Evolutionary conservation across 2,888 invertebrate genomes (phyloP), one percentile per base, ranked within the genome.

Genomic region (Beris chalybata): DNA sequence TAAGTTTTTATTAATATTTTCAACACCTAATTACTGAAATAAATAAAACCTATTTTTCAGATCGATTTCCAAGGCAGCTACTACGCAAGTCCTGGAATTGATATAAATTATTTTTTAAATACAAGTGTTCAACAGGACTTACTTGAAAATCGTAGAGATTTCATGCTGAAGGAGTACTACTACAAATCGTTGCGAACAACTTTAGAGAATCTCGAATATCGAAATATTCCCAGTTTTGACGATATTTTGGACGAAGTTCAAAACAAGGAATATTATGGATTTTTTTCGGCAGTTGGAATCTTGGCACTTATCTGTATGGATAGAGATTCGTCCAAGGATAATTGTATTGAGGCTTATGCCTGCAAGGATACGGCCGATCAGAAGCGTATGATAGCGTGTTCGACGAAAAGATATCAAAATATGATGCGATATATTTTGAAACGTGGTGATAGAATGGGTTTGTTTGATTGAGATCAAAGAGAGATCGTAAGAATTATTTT

Each of bases 21-120:
- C 22, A 22, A 22, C 22, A 22, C 22, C 22, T 22, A 22, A 22
- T 22, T 22, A 22, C 22, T 22, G 22, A 22, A 22, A 22, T 22
- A 22, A 22, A 22, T 22, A 22, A 22, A 22, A 22, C 3, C 2
- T 38, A 38, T 38, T 68, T n/a, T 70, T 0, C 65, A 79, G 79
- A 78, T 81, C 47, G 81, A 81, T 67, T 81, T 79, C 50, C 81
- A 81, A 70, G 72, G 80, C 47, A 75, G 77, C 44, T 79, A 75
- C 61, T 79, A 77, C 54, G 75, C 76, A n/a, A 80, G 79, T 58
- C 74, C 76, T 6, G 81, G 80, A 4, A 76, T 79, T 13, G 81
- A 81, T 71, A 67, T 81, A 4, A 81, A 80, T 55, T 81, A 81
- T 67, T 81, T 81, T 48, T 69, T 81, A 0, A 76, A 76, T 32